Evolutionary conservation across 2,113 vertebrate genomes (phyloP), one percentile per base, ranked within the genome.

Genomic region (Odocoileus virginianus): DNA sequence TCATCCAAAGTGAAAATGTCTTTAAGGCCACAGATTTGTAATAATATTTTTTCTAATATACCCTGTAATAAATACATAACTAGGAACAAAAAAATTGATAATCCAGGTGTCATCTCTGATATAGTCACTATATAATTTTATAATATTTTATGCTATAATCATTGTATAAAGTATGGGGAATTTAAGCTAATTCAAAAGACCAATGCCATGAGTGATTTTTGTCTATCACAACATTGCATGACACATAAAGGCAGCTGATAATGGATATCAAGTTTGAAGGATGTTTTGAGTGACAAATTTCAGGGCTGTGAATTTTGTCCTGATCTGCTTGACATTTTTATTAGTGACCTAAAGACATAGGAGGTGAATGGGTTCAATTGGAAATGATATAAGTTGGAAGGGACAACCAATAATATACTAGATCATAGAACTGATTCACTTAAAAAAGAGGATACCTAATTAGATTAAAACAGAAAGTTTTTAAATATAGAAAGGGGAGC

Each of bases 111-210:
- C 43, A 47, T 55, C 36, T 85, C 60, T 60, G 33, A 52, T 93
- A 30, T 45, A 93, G 88, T 10, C 13, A 50, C 28, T 67, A 45
- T 85, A 54, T 86, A 67, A 93, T 33, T 67, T 93, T 21, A 71
- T 87, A 87, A 71, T 4, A 95, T 61, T 94, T 92, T n/a, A 84
- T 79, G 21, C 9, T 64, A 6, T 7, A 87, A 74, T 78, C 7
- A 14, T 83, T 95, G 13, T 93, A 25, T 76, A 88, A 92, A 95
- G 47, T 21, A 92, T 58, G 19, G 23, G 19, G 27, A 52, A 52
- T 91, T 95, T 95, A 81, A 14, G 19, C 54, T 97, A 87, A 87
- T 71, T 96, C 27, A 83, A 96, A 96, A 79, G 83, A 61, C 33
- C 45, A 45, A 7, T 36, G 33, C 79, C 19, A 8, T n/a, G 7